Evolutionary conservation across 1,140 invertebrate genomes (phyloP).

Genomic region (Diabrotica undecimpunctata): DNA sequence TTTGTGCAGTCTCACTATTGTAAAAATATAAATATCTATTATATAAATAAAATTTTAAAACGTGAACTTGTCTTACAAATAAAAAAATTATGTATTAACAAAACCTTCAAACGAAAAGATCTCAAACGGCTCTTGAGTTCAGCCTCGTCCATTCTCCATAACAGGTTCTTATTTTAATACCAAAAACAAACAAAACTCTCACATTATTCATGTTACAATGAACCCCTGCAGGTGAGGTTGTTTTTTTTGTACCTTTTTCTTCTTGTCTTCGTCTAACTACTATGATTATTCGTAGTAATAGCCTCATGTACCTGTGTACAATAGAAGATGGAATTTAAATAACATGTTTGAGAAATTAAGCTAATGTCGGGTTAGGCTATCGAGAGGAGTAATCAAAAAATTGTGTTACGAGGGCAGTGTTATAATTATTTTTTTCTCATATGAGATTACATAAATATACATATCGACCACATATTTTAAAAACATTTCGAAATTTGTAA

Average conservation of each 20-base stretch:
- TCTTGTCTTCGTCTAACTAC: conserved; percentile 22
- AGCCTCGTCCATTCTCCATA: not conserved
- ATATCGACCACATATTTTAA: no score
- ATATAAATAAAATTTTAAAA: no score
- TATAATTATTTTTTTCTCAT: not conserved
- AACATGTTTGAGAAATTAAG: conserved; percentile 32
- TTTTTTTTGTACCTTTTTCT: conserved; percentile 22
- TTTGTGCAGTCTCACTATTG: no score
- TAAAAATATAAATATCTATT: no score
- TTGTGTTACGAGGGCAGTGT: not conserved
- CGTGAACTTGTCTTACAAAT: no score
- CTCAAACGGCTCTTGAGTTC: no score
- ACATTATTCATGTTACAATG: conserved; percentile 26
- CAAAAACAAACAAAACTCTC: conserved; percentile 15
- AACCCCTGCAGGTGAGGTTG: conserved; percentile 25
- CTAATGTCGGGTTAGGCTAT: conserved; percentile 27
- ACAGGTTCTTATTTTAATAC: conserved; percentile 11
- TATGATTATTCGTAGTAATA: conserved; percentile 38
- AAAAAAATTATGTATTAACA: no score
- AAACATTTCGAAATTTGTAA: no score
- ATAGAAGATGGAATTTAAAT: conserved; percentile 36
- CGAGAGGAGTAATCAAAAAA: not conserved
- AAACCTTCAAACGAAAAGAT: no score
- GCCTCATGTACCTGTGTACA: conserved; percentile 37
- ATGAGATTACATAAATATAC: no score